These are phyloP conservation scores for Gymnogyps californianus DNA, from an alignment of 2,113 vertebrate species.

Conservation along the genomic window DNA sequence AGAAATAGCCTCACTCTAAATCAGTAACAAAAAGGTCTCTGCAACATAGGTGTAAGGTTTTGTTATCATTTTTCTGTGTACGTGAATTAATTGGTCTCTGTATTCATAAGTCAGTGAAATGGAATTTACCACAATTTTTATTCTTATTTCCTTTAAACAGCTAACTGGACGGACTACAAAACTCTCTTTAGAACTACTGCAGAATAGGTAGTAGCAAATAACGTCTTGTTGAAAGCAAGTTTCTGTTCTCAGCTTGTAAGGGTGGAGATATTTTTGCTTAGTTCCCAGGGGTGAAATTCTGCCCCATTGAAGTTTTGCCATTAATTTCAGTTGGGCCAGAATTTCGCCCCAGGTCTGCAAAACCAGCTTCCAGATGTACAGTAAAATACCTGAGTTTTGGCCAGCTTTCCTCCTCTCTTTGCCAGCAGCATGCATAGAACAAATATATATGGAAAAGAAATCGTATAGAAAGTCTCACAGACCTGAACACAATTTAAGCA, in stretches of 20 bases:
- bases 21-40: neutral
- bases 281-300: constrained; percentile 47
- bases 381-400: constrained; percentile 47
- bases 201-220: neutral
- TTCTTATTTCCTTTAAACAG: neutral
- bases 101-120: neutral
- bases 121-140: neutral
- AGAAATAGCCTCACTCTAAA: neutral
- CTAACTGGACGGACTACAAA: neutral
- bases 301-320: constrained; percentile 24
- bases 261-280: constrained; percentile 7
- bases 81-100: neutral
- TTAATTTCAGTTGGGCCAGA: constrained; percentile 28
- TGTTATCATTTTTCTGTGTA: neutral
- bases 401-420: neutral
- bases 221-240: constrained; percentile 8
- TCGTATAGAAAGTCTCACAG: neutral
- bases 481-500: neutral
- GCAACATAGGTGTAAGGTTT: neutral
- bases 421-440: neutral
- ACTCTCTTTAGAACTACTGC: neutral
- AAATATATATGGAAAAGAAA: neutral
- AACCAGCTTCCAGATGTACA: constrained; percentile 40
- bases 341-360: constrained; percentile 4
- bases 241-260: constrained; percentile 36